A percentile compares a stretch with the other conserved stretches of the same genome.
Conservation (phyloP, 2,797 vertebrate genomes). For the Simalia tracyae region DNA sequence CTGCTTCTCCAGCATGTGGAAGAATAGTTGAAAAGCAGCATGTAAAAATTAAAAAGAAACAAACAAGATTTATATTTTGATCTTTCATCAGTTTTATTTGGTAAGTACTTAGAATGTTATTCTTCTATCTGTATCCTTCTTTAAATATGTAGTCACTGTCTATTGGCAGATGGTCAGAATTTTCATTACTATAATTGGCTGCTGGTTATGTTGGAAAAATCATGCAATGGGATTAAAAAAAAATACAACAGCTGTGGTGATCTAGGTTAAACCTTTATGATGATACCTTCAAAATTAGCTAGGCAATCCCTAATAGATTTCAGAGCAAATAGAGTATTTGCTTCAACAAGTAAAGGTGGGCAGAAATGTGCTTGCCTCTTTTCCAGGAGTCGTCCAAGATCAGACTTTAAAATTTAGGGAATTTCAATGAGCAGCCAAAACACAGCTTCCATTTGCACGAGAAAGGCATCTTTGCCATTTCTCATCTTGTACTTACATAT, state of each 20-base stretch:
- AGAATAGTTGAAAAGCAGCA: not conserved
- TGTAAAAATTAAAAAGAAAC: not conserved
- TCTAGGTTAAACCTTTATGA: not conserved
- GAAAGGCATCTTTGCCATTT: not conserved
- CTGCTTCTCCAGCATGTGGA: not conserved
- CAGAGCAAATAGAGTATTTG: not conserved
- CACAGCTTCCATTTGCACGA: not conserved
- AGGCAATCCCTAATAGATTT: not conserved
- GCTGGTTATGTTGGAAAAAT: not conserved
- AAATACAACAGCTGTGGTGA: not conserved
- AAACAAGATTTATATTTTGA: not conserved
- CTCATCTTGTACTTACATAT: slow-evolving; percentile 10
- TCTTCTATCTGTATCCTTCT: not conserved
- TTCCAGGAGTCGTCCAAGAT: not conserved
- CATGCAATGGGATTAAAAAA: not conserved
- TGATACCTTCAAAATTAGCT: not conserved
- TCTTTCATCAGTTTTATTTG: not conserved
- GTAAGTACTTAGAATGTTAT: not conserved
- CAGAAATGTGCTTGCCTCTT: not conserved
- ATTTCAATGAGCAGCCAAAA: not conserved
- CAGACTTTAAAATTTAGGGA: not conserved
- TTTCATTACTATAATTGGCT: not conserved
- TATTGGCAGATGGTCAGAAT: not conserved
- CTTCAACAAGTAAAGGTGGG: not conserved
- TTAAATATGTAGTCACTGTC: not conserved